phyloP scores from a whole-genome alignment of 2,113 vertebrate genomes.

The Eptatretus burgeri region DNA sequence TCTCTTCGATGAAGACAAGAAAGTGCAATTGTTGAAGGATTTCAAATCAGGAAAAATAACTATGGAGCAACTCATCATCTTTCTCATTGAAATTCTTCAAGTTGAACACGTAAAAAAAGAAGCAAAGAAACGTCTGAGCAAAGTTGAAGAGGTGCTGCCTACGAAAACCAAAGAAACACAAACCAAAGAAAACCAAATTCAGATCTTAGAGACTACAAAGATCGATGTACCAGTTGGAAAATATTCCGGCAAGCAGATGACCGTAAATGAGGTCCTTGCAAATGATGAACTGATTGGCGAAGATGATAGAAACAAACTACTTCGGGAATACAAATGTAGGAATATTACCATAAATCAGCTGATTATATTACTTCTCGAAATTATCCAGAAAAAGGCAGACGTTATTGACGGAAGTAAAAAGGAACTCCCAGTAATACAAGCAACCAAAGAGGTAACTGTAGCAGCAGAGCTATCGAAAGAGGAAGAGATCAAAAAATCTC shows the following conservation, averaged over 20 bases:
- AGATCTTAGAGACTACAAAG: slow-evolving; percentile 12
- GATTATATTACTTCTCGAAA: slow-evolving; percentile 1
- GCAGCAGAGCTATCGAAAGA: slow-evolving; percentile 16
- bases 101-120: neutral
- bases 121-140: neutral
- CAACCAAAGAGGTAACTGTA: slow-evolving; percentile 17
- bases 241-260: slow-evolving; percentile 12
- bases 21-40: neutral
- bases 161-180: too few species aligned
- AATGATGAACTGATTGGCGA: slow-evolving; percentile 17
- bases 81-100: neutral
- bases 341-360: neutral
- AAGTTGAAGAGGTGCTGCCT: neutral
- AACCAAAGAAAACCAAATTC: slow-evolving; percentile 8
- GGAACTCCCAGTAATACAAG: slow-evolving; percentile 10
- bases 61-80: neutral
- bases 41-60: neutral
- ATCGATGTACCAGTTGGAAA: slow-evolving; percentile 9
- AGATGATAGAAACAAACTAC: slow-evolving; percentile 19
- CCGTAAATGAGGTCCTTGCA: slow-evolving; percentile 22
- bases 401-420: slow-evolving; percentile 6
- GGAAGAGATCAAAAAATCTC: too few species aligned
- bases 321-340: neutral
- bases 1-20: neutral
- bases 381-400: slow-evolving; percentile 2